Conservation (phyloP, 2,888 invertebrate species). For the Cylloceria caligata region DNA sequence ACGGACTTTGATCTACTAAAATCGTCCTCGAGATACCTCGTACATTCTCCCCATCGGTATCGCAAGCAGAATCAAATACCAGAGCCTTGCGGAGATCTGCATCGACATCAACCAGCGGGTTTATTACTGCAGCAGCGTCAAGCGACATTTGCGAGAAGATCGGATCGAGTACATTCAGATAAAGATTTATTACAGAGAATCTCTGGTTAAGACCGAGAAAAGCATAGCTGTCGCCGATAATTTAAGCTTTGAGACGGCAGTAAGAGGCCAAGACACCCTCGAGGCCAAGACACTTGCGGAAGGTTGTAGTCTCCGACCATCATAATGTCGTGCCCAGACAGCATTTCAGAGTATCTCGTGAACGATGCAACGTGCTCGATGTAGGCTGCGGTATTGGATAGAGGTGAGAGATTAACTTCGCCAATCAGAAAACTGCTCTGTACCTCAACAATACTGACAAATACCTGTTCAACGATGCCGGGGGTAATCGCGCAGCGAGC, state of each 20-base stretch:
- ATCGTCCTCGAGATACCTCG: not conserved
- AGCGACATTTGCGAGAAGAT: not conserved
- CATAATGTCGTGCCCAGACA: not conserved
- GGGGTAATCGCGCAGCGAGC: too few species aligned
- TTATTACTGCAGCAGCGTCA: not conserved
- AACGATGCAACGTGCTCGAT: not conserved
- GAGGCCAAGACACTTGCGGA: not conserved
- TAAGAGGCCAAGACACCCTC: too few species aligned
- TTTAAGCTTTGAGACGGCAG: not conserved
- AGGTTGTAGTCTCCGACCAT: constrained; percentile 8
- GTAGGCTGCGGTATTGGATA: too few species aligned
- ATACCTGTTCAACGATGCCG: too few species aligned
- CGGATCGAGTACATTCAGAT: not conserved
- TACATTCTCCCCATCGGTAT: not conserved
- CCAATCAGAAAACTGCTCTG: too few species aligned
- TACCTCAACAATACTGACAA: too few species aligned
- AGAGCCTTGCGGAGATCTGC: not conserved
- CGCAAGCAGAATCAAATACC: not conserved
- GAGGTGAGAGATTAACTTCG: too few species aligned
- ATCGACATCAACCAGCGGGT: not conserved
- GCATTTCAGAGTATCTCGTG: not conserved
- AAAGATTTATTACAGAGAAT: not conserved
- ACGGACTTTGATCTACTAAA: not conserved
- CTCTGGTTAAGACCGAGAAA: not conserved
- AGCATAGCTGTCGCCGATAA: not conserved